Evolutionary conservation across 37 sponge, comb jelly and placozoan species (phyloP), one percentile per base, ranked within the genome.

Genomic region (Axinella damicornis): DNA sequence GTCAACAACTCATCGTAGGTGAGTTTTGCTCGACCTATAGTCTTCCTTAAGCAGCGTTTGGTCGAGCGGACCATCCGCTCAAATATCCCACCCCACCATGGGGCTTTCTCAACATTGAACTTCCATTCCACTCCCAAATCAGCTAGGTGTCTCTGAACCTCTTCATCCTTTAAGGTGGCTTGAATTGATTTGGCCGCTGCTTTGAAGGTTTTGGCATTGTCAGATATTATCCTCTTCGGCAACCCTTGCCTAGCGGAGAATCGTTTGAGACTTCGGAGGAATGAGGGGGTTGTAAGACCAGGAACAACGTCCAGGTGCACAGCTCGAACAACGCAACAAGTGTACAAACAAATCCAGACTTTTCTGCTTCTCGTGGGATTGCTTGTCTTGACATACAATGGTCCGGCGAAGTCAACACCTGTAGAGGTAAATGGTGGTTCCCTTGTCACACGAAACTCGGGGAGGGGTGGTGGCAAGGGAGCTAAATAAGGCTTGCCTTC

Each of bases 221-320:
- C 84, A 40, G 84, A 77, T 6, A 85, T 6, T 41, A 84, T 24
- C 31, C 55, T 76, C 57, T 57, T 27, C 19, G 86, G 78, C 37
- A 85, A 59, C 28, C 86, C 86, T 37, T 78, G 52, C 59, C 86
- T 85, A 25, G 86, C 86, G 30, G 86, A 21, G 57, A 85, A 85
- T 40, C 74, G 2, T 24, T 73, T 73, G 55, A 73, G 74, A 24
- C 55, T 24, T 73, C 74, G 4, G 54, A 84, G 65, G 57, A 84
- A 84, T 13, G 82, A 34, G 16, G 60, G 9, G 9, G 84, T 63
- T 4, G 84, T 53, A 52, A 83, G 27, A 37, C 38, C 65, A 24
- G 52, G 34, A 4, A 81, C 82, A 33, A 81, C 22, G 27, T 76
- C 77, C 2, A 76, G 36, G 28, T 59, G 59, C 9, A 76, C 60